These are phyloP conservation scores for Diorhabda sublineata DNA, from an alignment of 1,140 invertebrate genomes.

Conservation along the genomic window DNA sequence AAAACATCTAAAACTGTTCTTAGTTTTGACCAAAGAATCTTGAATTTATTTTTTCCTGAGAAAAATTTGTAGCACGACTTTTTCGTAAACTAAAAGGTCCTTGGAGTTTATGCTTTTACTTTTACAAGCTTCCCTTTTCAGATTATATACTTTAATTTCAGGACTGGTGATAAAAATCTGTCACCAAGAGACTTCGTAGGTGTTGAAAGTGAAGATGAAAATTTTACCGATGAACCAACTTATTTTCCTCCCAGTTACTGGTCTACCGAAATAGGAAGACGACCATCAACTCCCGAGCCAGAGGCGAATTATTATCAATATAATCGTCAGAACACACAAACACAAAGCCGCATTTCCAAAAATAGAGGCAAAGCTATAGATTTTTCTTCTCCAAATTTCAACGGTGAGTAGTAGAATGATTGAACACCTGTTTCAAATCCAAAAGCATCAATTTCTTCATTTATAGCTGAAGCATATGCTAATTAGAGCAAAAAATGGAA, in stretches of 20 bases:
- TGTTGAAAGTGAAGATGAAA: constrained; percentile 26
- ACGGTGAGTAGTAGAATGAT: too few species aligned
- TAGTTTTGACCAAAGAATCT: too few species aligned
- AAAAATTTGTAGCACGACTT: too few species aligned
- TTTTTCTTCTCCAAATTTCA: not conserved
- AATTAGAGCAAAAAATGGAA: too few species aligned
- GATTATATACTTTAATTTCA: not conserved
- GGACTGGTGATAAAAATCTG: constrained; percentile 22
- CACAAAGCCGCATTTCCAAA: constrained; percentile 5
- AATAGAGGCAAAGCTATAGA: constrained; percentile 13
- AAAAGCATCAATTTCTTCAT: too few species aligned
- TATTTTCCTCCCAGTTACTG: constrained; percentile 42
- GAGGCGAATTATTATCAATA: not conserved
- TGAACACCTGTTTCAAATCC: too few species aligned
- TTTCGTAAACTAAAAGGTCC: too few species aligned
- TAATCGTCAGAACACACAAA: not conserved
- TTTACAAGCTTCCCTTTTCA: too few species aligned
- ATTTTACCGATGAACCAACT: constrained; percentile 28
- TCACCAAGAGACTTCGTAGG: constrained; percentile 33
- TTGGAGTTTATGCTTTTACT: too few species aligned
- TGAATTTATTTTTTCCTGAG: too few species aligned
- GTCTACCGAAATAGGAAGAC: constrained; percentile 33
- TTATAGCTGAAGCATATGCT: too few species aligned
- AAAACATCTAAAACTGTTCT: too few species aligned
- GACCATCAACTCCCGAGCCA: not conserved